Evolutionary conservation across 2,888 invertebrate genomes (phyloP).

Genomic region (Trimorus sp.): DNA sequence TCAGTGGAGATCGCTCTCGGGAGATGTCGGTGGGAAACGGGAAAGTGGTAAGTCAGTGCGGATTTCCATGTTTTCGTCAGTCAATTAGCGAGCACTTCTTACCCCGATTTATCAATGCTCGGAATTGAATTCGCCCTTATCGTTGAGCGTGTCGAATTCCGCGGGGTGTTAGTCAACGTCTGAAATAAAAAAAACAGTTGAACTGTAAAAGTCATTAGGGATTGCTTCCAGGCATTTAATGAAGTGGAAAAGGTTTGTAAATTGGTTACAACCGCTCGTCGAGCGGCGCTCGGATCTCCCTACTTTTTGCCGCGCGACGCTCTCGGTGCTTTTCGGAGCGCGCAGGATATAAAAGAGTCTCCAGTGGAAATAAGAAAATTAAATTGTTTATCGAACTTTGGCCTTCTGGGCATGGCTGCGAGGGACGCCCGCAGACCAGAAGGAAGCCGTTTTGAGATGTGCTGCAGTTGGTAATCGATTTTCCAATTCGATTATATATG

Average conservation of each 20-base stretch:
- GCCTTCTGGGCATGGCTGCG: slow-evolving; percentile 60
- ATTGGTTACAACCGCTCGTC: slow-evolving; percentile 32
- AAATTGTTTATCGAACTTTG: slow-evolving; percentile 70
- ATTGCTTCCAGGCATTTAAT: slow-evolving; percentile 12
- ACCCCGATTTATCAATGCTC: too few relatives aligned
- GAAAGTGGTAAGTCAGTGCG: too few relatives aligned
- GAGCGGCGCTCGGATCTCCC: slow-evolving; percentile 1
- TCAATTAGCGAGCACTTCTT: too few relatives aligned
- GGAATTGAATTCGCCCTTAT: too few relatives aligned
- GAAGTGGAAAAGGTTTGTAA: slow-evolving; percentile 31
- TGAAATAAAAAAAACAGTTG: slow-evolving; percentile 11
- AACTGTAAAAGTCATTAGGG: slow-evolving; percentile 15
- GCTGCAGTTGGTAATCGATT: slow-evolving; percentile 57
- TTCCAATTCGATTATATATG: slow-evolving; percentile 64
- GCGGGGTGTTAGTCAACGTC: not conserved
- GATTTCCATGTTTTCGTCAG: too few relatives aligned
- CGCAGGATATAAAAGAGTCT: slow-evolving; percentile 43
- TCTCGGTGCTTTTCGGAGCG: slow-evolving; percentile 9
- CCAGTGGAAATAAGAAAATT: slow-evolving; percentile 66
- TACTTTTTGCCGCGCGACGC: slow-evolving; percentile 10
- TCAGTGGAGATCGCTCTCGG: too few relatives aligned
- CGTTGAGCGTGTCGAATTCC: too few relatives aligned
- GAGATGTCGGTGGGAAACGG: too few relatives aligned
- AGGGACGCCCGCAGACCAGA: slow-evolving; percentile 36
- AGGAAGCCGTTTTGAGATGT: slow-evolving; percentile 55